Evolutionary conservation across 2,113 vertebrate genomes (phyloP).

Genomic region (Eulemur macaco): DNA sequence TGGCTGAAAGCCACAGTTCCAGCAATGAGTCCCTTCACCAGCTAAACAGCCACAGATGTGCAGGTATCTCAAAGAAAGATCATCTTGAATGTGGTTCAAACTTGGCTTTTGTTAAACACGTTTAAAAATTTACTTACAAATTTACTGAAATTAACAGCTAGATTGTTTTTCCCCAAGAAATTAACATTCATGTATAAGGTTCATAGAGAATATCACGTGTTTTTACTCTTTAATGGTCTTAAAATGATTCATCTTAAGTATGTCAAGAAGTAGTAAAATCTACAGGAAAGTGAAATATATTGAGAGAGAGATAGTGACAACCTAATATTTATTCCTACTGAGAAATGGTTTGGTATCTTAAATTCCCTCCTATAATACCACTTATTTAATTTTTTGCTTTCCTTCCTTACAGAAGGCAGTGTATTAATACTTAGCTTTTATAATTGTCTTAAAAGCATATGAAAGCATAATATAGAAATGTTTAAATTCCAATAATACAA

Average conservation of each 20-base stretch:
- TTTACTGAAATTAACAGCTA: not conserved
- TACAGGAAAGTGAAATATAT: not conserved
- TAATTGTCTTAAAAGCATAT: not conserved
- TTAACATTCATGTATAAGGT: not conserved
- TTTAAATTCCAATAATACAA: not conserved
- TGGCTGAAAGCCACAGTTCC: not conserved
- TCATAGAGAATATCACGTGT: not conserved
- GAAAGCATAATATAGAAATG: not conserved
- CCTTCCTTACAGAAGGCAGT: not conserved
- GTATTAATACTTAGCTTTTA: not conserved
- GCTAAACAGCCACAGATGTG: not conserved
- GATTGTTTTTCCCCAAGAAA: not conserved
- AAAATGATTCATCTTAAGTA: not conserved
- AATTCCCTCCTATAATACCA: not conserved
- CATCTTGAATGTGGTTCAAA: not conserved
- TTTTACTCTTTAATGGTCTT: not conserved
- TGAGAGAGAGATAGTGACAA: not conserved
- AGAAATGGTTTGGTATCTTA: not conserved
- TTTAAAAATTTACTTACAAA: not conserved
- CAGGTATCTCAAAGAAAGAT: not conserved
- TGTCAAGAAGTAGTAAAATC: not conserved
- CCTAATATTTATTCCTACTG: not conserved
- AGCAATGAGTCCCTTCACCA: not conserved
- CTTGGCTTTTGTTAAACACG: not conserved
- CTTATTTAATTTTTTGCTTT: not conserved